Evolutionary conservation across 2,888 invertebrate genomes (phyloP).

Genomic region (Drosophila bunnanda): DNA sequence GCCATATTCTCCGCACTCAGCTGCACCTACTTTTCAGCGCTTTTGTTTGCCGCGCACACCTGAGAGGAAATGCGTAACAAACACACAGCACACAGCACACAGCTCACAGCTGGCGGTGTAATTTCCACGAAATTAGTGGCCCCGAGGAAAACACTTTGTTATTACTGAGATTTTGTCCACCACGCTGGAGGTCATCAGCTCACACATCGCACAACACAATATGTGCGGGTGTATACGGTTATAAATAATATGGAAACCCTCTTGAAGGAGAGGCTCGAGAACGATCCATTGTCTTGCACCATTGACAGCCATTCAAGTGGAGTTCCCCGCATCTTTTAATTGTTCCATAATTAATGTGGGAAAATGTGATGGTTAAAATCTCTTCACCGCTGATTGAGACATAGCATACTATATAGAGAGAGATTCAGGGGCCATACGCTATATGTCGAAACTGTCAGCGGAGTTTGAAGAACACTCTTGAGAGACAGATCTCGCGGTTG

Average conservation of each 20-base stretch:
- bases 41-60: constrained; percentile 74
- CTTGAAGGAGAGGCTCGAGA: constrained; percentile 42
- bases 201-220: background rate
- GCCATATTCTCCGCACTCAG: constrained; percentile 48
- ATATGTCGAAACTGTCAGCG: constrained; percentile 61
- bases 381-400: constrained; percentile 67
- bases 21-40: constrained; percentile 65
- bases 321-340: constrained; percentile 73
- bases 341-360: constrained; percentile 79
- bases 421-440: constrained; percentile 52
- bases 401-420: constrained; percentile 45
- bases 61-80: constrained; percentile 77
- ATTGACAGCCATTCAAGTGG: constrained; percentile 74
- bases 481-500: constrained; percentile 16
- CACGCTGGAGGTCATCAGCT: constrained; percentile 72
- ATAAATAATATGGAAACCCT: constrained; percentile 8
- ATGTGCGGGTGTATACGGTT: constrained; percentile 35
- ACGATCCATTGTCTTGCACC: constrained; percentile 58
- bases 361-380: constrained; percentile 61
- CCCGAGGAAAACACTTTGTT: constrained; percentile 49
- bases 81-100: background rate
- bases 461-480: constrained; percentile 53
- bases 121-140: constrained; percentile 71
- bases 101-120: constrained; percentile 41
- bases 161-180: constrained; percentile 71